Base-by-base conservation (phyloP, 2,888 invertebrate species). In the Dicycla oo region DNA sequence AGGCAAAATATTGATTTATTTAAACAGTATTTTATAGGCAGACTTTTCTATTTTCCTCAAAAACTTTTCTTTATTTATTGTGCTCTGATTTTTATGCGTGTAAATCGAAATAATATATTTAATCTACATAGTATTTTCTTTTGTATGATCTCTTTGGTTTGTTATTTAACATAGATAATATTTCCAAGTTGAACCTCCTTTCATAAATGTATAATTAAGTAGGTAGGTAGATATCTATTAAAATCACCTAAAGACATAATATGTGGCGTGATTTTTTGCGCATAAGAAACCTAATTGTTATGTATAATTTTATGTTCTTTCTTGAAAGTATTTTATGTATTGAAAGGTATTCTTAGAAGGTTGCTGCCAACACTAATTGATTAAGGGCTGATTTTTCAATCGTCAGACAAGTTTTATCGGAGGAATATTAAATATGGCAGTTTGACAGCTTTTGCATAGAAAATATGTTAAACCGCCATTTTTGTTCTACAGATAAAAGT, bases 81-180 rank as follows among this genome's bases (percentile, higher is more conserved):
- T 71, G 53, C 23, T 20, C 54, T 60, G 58, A 56, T 74, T 80
- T 49, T 30, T 7, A 56, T 30, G 30, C 62, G 51, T 57, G 45
- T 65, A 47, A 57, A 57, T 62, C 30, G 7, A 73, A 69, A 11
- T n/a, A 26, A 13, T 6, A n/a, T 38, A 11, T 43, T 11, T 7
- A 0, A 34, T 26, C 20, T 7, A 13, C 10, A 0, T 20, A 69
- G 0, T n/a, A n/a, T 30, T 57, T 23, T 0, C 7, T 30, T 75
- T 15, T n/a, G 7, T 34, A 20, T 15, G 7, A 6, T 7, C 13
- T 56, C 1, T 20, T 18, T 43, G 30, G 1, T 66, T 30, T 23
- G 30, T 40, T 45, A 13, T 40, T 30, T n/a, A 23, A n/a, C 18
- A 30, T 30, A 30, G 4, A 30, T 30, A 30, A 13, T 53, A 26